phyloP scores from a whole-genome alignment of 2,888 invertebrate genomes.

The Willowsia nigromaculata region DNA sequence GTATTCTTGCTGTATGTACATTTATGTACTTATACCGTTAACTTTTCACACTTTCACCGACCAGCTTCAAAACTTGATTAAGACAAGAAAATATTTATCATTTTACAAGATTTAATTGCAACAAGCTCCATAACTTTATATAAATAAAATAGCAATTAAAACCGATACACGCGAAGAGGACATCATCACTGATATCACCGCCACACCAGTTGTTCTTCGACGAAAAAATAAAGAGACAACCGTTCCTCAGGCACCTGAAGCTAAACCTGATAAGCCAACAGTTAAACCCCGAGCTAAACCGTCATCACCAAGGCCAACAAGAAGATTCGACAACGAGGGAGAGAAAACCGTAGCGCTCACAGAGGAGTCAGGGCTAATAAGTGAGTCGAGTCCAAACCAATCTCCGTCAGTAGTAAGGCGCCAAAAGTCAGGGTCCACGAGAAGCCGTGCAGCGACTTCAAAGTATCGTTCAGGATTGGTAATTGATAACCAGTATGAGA shows the following conservation, averaged over 20 bases:
- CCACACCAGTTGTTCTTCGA: not conserved
- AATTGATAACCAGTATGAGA: slow-evolving; percentile 72
- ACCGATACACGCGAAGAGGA: not conserved
- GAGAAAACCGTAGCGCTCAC: not conserved
- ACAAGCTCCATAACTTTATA: slow-evolving; percentile 24
- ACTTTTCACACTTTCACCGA: not conserved
- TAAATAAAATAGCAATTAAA: slow-evolving; percentile 11
- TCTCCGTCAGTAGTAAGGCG: slow-evolving; percentile 57
- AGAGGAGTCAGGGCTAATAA: not conserved
- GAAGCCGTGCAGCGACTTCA: slow-evolving; percentile 58
- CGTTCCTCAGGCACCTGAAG: not conserved
- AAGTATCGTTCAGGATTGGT: slow-evolving; percentile 77
- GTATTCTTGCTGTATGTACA: not conserved
- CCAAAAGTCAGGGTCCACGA: slow-evolving; percentile 49
- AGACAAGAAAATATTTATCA: not conserved
- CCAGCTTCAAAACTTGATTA: not conserved
- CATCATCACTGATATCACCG: not conserved
- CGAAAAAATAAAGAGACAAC: not conserved
- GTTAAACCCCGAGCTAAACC: not conserved
- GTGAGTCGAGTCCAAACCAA: slow-evolving; percentile 12
- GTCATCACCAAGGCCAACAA: not conserved
- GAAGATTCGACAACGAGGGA: not conserved
- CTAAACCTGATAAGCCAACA: slow-evolving; percentile 18
- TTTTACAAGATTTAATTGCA: not conserved
- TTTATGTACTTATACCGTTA: not conserved